These are phyloP conservation scores for Odontocolon sp. DNA, from an alignment of 2,888 invertebrate genomes.

Conservation along the genomic window DNA sequence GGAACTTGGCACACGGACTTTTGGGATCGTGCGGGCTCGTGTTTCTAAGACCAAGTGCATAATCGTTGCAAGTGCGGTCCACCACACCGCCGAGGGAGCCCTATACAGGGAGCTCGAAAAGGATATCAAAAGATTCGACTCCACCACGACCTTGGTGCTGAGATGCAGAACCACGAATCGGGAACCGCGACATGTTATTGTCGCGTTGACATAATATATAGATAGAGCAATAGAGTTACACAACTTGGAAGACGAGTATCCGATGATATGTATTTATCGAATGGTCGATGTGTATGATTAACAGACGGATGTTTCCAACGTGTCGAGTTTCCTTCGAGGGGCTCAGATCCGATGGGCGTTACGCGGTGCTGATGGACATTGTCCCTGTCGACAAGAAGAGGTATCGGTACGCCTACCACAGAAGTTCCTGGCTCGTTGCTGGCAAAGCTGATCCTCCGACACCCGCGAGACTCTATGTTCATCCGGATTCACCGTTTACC, in stretches of 20 bases:
- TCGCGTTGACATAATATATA: no score
- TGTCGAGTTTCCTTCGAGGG: constrained; percentile 96
- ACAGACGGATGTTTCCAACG: constrained; percentile 99
- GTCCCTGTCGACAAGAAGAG: constrained; percentile 98
- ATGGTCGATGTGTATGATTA: constrained; percentile 29
- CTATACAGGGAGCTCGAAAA: no score
- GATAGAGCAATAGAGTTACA: no score
- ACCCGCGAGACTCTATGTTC: constrained; percentile 95
- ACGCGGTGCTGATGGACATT: constrained; percentile 97
- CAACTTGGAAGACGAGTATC: constrained; percentile 15
- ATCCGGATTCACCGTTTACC: constrained; percentile 98
- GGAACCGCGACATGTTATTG: no score
- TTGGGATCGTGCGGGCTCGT: no score
- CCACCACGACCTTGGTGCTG: no score
- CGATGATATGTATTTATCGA: constrained; percentile 7
- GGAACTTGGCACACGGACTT: no score
- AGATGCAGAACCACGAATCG: no score
- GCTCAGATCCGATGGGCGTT: constrained; percentile 90
- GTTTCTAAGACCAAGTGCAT: no score
- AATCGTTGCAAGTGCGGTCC: no score
- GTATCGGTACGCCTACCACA: constrained; percentile 98
- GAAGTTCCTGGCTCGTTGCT: constrained; percentile 98
- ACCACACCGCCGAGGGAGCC: no score
- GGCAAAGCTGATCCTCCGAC: constrained; percentile 99
- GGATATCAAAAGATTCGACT: no score